phyloP scores from a whole-genome alignment of 2,113 vertebrate species.

The Sceloporus undulatus region DNA sequence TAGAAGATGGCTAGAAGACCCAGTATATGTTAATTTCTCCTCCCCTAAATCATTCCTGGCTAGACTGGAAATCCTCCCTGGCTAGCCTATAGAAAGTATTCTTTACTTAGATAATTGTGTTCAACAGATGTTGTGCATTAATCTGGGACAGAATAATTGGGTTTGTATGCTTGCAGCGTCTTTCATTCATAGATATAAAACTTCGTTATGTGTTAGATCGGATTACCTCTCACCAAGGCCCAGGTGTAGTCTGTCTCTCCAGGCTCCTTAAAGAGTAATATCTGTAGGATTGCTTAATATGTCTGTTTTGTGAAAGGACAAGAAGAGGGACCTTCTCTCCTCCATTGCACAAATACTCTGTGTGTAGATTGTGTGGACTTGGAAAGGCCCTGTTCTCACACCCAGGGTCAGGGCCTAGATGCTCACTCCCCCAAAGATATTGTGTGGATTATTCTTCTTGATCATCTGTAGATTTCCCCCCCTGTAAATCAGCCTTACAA shows the following conservation, averaged over 20 bases:
- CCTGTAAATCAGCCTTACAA: too few species aligned
- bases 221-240: not conserved
- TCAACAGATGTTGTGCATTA: slow-evolving; percentile 16
- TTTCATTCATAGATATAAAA: not conserved
- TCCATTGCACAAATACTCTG: not conserved
- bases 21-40: not conserved
- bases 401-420: too few species aligned
- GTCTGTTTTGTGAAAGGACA: not conserved
- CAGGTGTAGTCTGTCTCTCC: not conserved
- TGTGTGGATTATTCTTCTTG: not conserved
- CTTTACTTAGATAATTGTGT: slow-evolving; percentile 2
- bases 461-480: not conserved
- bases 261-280: not conserved
- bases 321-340: not conserved
- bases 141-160: slow-evolving; percentile 22
- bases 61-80: not conserved
- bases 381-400: not conserved
- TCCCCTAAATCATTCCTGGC: not conserved
- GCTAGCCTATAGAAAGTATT: not conserved
- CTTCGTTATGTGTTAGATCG: accelerated
- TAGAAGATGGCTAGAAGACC: not conserved
- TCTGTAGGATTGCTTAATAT: too few species aligned
- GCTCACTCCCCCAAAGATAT: not conserved
- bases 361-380: too few species aligned
- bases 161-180: slow-evolving; percentile 25